Evolutionary conservation across 1,140 invertebrate species (phyloP).

Genomic region (Drosophila micromelanica): DNA sequence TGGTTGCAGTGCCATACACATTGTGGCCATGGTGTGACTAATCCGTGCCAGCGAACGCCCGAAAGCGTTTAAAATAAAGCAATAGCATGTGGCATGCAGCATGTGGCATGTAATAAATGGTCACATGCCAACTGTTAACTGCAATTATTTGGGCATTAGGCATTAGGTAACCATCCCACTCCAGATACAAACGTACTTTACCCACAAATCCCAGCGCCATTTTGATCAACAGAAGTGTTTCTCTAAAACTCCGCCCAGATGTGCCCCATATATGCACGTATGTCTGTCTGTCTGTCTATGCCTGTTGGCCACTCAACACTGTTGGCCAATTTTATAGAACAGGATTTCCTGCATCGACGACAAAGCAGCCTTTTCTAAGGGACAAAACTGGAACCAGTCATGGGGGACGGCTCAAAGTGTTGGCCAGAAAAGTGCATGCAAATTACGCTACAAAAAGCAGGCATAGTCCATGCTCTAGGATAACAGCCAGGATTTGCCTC

Average conservation of each 20-base stretch:
- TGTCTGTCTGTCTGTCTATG: not conserved
- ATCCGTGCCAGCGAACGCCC: slow-evolving; percentile 47
- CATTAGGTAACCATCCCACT: slow-evolving; percentile 17
- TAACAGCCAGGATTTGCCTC: slow-evolving; percentile 33
- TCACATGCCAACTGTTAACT: slow-evolving; percentile 51
- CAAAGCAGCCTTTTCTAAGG: slow-evolving; percentile 48
- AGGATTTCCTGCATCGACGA: slow-evolving; percentile 60
- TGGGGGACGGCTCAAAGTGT: slow-evolving; percentile 41
- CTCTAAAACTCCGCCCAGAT: slow-evolving; percentile 12
- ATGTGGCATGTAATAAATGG: slow-evolving; percentile 64
- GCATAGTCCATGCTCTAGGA: slow-evolving; percentile 17
- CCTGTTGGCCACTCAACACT: slow-evolving; percentile 33
- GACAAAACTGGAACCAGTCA: slow-evolving; percentile 10
- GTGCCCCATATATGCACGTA: not conserved
- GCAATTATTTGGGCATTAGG: slow-evolving; percentile 52
- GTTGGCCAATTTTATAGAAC: slow-evolving; percentile 34
- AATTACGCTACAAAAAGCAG: slow-evolving; percentile 56
- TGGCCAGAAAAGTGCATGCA: slow-evolving; percentile 47
- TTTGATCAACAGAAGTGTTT: slow-evolving; percentile 37
- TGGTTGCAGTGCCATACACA: slow-evolving; percentile 31
- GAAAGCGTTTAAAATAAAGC: slow-evolving; percentile 67
- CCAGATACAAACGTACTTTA: slow-evolving; percentile 6
- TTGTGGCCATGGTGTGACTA: slow-evolving; percentile 48
- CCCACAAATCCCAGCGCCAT: slow-evolving; percentile 1
- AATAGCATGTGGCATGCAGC: slow-evolving; percentile 52